These are phyloP conservation scores for Centruroides sculpturatus DNA, from an alignment of 1,140 invertebrate genomes.

Conservation along the genomic window DNA sequence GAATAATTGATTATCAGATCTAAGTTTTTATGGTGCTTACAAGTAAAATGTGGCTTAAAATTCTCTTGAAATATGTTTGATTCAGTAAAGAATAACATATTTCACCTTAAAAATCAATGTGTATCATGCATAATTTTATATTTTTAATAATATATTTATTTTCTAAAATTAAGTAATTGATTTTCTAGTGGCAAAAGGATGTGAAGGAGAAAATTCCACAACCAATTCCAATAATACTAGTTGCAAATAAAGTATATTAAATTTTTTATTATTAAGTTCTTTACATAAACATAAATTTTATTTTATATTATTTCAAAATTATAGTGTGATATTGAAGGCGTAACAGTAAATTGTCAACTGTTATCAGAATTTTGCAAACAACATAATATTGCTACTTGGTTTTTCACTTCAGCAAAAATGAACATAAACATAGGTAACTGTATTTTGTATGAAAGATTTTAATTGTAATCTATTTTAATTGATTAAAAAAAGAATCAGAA, in stretches of 20 bases:
- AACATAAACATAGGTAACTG: conserved; percentile 27
- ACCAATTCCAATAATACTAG: conserved; percentile 27
- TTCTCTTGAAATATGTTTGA: too few relatives aligned
- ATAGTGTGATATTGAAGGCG: conserved; percentile 28
- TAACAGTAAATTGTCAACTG: conserved; percentile 18
- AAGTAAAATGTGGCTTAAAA: too few relatives aligned
- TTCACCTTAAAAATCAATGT: too few relatives aligned
- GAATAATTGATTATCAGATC: too few relatives aligned
- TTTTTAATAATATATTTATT: neutral
- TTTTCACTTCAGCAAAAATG: conserved; percentile 30
- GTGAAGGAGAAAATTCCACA: conserved; percentile 36
- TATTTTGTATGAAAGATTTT: too few relatives aligned
- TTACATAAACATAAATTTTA: neutral
- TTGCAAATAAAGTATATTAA: conserved; percentile 28
- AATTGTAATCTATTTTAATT: too few relatives aligned
- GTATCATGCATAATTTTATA: too few relatives aligned
- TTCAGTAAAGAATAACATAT: too few relatives aligned
- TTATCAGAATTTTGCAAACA: conserved; percentile 29
- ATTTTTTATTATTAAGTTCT: neutral
- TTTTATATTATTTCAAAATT: conserved; percentile 8
- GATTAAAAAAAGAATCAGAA: too few relatives aligned
- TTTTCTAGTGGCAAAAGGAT: conserved; percentile 42
- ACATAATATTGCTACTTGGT: conserved; percentile 44
- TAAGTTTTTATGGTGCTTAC: too few relatives aligned
- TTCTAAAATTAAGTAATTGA: neutral